These are phyloP conservation scores for Gisinianus flammeolus DNA, from an alignment of 2,888 invertebrate genomes.

Conservation along the genomic window DNA sequence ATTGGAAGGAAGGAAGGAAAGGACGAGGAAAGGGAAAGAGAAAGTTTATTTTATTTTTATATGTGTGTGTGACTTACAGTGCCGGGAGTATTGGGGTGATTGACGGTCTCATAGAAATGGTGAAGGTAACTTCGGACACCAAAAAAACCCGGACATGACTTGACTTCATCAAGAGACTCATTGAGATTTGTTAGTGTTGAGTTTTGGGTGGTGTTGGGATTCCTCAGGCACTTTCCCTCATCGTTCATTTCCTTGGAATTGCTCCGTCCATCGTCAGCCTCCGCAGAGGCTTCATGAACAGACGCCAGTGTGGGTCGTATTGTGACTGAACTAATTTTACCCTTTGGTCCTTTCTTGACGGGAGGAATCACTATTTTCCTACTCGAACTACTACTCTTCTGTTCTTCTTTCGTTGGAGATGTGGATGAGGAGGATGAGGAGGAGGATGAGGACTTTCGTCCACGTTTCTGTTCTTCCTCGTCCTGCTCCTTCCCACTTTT, in stretches of 20 bases:
- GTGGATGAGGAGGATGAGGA: not conserved
- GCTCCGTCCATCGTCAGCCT: conserved; percentile 14
- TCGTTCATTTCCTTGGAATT: not conserved
- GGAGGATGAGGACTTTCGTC: conserved; percentile 11
- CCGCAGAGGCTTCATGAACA: conserved; percentile 1
- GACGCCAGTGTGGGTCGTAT: conserved; percentile 15
- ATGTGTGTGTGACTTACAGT: conserved; percentile 40
- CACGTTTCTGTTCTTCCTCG: conserved; percentile 18
- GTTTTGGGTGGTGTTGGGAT: not conserved
- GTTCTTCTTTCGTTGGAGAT: not conserved
- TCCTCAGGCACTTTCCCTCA: conserved; percentile 11
- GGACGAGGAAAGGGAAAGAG: not conserved
- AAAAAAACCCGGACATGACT: conserved; percentile 59
- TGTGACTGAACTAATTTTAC: conserved; percentile 13
- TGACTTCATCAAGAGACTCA: conserved; percentile 53
- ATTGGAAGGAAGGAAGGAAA: not conserved
- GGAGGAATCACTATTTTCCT: not conserved
- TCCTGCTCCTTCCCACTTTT: conserved; percentile 34
- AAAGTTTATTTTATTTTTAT: not conserved
- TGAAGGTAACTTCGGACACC: conserved; percentile 65
- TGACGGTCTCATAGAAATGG: conserved; percentile 63
- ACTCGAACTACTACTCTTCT: too few species aligned
- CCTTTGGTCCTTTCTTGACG: not conserved
- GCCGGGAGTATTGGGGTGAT: conserved; percentile 53
- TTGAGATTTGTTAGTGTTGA: not conserved